Evolutionary conservation across 2,888 invertebrate genomes (phyloP), one percentile per base, ranked within the genome.

Genomic region (Aleiodes leptofemur): DNA sequence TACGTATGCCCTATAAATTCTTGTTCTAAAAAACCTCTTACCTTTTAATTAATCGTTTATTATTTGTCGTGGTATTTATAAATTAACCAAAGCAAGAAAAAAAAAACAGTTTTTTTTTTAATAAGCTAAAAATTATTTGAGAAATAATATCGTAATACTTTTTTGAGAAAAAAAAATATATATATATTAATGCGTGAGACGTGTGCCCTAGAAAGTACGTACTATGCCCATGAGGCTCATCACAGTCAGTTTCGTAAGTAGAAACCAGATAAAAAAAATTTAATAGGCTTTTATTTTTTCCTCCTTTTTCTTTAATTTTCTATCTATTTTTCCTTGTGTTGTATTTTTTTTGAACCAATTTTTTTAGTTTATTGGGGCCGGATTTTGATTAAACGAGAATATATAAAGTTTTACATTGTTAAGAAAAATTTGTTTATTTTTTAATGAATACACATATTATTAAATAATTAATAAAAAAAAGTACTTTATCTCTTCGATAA

Each of bases 241-340:
- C 88, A 87, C 85, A 87, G 85, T 88, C 88, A 87, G 84, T 88
- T 88, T 89, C 88, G 88, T 89, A 89, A 89, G 88, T 89, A 89
- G 88, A 75, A 43, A 88, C 83, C 84, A 87, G 85, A 43, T 64
- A 68, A 14, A 86, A 68, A 14, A 86, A 75, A 83, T 81, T 86
- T 83, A 85, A 81, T 79, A 85, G 85, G 85, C 83, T 85, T 83
- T n/a, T n/a, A n/a, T n/a, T 83, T 85, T 83, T 75, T 23, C 2
- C 23, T 23, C 23, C 23, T 23, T 23, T 69, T 77, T 76, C 59
- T 43, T 71, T 68, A 75, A 76, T 53, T 69, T 71, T 34, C 14
- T 43, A 43, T 43, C 43, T 16, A 74, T 59, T 69, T 23, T 51
- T 59, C 51, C 56, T 83, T 83, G 81, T 80, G 84, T 83, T 59